A percentile compares a stretch with the other conserved stretches of the same genome.
phyloP scores from a whole-genome alignment of 2,888 invertebrate species.

The Caenorhabditis macrosperma region DNA sequence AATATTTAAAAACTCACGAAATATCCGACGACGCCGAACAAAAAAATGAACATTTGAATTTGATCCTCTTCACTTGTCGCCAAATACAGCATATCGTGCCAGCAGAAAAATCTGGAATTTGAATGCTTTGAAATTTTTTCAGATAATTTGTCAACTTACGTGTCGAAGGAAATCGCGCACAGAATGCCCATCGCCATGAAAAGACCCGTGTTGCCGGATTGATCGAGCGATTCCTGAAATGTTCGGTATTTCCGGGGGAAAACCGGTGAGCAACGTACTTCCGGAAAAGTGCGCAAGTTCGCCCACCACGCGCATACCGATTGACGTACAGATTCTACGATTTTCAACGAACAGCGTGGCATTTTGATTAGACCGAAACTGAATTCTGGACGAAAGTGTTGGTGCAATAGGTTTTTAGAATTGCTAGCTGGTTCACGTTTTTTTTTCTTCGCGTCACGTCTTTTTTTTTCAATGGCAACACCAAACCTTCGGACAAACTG shows the following conservation, averaged over 20 bases:
- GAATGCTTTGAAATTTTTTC: background rate
- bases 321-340: too few species aligned
- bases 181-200: background rate
- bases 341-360: too few species aligned
- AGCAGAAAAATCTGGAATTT: background rate
- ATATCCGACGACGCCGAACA: background rate
- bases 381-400: too few species aligned
- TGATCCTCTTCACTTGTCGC: background rate
- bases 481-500: background rate
- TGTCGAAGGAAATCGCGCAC: background rate
- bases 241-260: background rate
- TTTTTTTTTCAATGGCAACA: background rate
- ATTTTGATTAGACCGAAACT: too few species aligned
- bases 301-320: too few species aligned
- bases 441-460: too few species aligned
- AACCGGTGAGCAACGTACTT: background rate
- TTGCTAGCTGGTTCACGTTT: too few species aligned
- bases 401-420: too few species aligned
- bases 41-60: background rate
- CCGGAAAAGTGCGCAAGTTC: too few species aligned
- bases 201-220: background rate
- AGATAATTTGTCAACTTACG: background rate
- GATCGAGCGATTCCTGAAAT: background rate
- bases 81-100: background rate
- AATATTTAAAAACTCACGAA: background rate